A percentile compares a stretch with the other conserved stretches of the same genome.
phyloP scores from a whole-genome alignment of 2,888 invertebrate genomes.

The Athalia cordata region DNA sequence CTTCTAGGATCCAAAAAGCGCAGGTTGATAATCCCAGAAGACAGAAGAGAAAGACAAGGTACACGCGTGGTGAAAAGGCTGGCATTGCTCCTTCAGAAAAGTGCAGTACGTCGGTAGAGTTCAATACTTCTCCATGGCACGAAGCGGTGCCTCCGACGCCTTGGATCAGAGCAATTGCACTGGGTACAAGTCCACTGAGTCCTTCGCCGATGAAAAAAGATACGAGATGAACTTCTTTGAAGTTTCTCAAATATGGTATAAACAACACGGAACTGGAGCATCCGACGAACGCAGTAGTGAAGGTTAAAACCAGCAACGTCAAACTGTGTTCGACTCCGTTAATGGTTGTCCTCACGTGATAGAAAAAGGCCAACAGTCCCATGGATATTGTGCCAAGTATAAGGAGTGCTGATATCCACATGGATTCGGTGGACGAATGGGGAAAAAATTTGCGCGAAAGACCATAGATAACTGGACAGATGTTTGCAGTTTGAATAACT shows the following conservation, averaged over 20 bases:
- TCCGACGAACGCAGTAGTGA: constrained; percentile 84
- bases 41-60: constrained; percentile 80
- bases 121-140: constrained; percentile 66
- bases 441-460: constrained; percentile 74
- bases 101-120: constrained; percentile 62
- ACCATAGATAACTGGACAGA: constrained; percentile 84
- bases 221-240: constrained; percentile 83
- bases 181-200: constrained; percentile 87
- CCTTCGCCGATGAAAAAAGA: constrained; percentile 91
- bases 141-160: constrained; percentile 83
- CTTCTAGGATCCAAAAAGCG: constrained; percentile 69
- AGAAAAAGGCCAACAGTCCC: constrained; percentile 78
- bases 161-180: constrained; percentile 85
- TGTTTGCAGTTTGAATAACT: constrained; percentile 86
- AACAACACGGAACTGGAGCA: constrained; percentile 91
- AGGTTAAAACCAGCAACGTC: constrained; percentile 79
- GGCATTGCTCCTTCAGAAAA: constrained; percentile 71
- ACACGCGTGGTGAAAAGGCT: constrained; percentile 74
- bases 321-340: constrained; percentile 76
- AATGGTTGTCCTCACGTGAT: constrained; percentile 76
- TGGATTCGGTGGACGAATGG: constrained; percentile 74
- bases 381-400: constrained; percentile 76
- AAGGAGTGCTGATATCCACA: constrained; percentile 77
- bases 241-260: constrained; percentile 88
- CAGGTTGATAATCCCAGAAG: constrained; percentile 80